phyloP scores from a whole-genome alignment of 2,113 vertebrate genomes.

The Climacteris rufus region DNA sequence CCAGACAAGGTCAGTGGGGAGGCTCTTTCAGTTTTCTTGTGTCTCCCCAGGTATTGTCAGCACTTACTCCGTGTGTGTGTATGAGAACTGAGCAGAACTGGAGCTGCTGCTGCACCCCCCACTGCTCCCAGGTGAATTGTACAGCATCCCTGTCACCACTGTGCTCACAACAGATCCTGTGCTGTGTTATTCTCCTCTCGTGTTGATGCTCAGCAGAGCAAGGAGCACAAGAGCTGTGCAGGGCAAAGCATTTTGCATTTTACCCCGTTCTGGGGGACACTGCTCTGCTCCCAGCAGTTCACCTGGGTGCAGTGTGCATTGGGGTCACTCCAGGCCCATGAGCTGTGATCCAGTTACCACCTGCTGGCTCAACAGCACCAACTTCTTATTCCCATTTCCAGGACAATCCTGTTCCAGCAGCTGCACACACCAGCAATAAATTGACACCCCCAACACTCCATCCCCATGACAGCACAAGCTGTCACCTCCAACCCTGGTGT shows the following conservation, averaged over 20 bases:
- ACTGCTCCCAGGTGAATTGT: too few species aligned
- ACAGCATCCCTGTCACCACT: neutral
- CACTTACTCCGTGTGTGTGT: neutral
- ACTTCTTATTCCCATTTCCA: neutral
- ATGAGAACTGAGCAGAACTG: neutral
- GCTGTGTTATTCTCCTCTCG: neutral
- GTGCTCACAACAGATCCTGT: neutral
- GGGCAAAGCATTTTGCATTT: neutral
- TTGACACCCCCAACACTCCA: too few species aligned
- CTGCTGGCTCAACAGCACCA: neutral
- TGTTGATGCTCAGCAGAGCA: neutral
- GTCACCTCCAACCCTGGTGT: neutral
- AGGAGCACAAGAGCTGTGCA: accelerated
- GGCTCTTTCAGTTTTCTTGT: neutral
- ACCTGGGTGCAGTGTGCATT: neutral
- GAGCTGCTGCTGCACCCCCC: neutral
- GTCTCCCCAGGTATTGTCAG: neutral
- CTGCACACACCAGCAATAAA: neutral
- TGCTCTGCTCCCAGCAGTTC: neutral
- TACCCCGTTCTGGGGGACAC: neutral
- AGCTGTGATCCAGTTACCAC: neutral
- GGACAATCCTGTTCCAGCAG: neutral
- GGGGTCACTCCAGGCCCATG: neutral
- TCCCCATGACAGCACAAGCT: neutral
- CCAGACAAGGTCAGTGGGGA: neutral